Base-by-base conservation (phyloP, 1,140 invertebrate genomes). In the Cotesia chilonis region DNA sequence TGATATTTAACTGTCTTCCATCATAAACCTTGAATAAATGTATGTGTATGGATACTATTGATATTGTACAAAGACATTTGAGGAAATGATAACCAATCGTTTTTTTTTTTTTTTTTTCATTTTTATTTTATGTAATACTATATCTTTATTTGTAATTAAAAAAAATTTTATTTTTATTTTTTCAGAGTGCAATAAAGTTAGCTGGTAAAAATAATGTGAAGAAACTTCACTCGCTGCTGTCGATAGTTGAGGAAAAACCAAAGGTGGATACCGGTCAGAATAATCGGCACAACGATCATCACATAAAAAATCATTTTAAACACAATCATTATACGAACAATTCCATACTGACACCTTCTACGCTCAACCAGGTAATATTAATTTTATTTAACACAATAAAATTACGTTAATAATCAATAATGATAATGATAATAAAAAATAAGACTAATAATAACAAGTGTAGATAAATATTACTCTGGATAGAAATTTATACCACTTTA, bases 131-230 rank as follows among this genome's bases (percentile, higher is more conserved):
- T 28, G 28, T 3, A 28, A 28, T 28, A 28, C 28, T 28, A 28
- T 28, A 28, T 28, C 28, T 28, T 28, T 28, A 28, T 28, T 28
- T 28, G 28, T 28, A 2, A 28, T 28, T 28, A 28, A 28, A 28
- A 28, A 28, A 28, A 5, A 54, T 28, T 17, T 57, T 72, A 78
- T 61, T 77, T 75, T 60, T 67, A 69, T 72, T 73, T 77, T 87
- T 86, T 28, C 81, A 90, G 89, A 89, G 88, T 86, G 88, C 89
- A 81, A 89, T 89, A 80, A 90, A 89, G 80, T 81, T 89, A 83
- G 88, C 88, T 71, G 88, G 87, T 80, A 90, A 90, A 82, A 89
- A 88, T 77, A 90, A 89, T 83, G 85, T 85, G 76, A 89, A 84
- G 87, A 89, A 84, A 80, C 83, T 76, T 76, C 88, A 84, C 84